phyloP scores from a whole-genome alignment of 2,113 vertebrate genomes.

The Sterna hirundo region DNA sequence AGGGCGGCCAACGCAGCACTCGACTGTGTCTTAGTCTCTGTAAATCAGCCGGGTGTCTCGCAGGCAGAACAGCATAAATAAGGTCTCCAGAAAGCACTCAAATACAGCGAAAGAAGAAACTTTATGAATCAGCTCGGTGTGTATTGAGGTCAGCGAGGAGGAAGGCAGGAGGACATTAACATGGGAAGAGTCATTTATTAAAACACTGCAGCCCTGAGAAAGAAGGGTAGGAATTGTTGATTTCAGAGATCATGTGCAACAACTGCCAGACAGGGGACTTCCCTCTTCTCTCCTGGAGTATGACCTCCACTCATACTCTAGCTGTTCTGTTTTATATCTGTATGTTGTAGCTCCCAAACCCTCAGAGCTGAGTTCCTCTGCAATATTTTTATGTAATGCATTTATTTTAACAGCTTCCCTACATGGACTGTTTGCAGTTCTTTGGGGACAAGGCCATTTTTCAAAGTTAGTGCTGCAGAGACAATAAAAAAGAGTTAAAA shows the following conservation, averaged over 20 bases:
- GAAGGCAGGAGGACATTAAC: slow-evolving; percentile 22
- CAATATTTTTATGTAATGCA: slow-evolving; percentile 40
- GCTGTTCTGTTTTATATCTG: slow-evolving; percentile 41
- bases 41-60: background rate
- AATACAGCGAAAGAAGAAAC: background rate
- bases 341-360: slow-evolving; percentile 1
- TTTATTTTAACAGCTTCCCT: slow-evolving; percentile 61
- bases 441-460: slow-evolving; percentile 57
- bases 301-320: background rate
- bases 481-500: slow-evolving; percentile 68
- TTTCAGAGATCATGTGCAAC: background rate
- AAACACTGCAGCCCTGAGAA: background rate
- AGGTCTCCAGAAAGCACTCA: slow-evolving; percentile 6
- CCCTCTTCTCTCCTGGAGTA: background rate
- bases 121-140: background rate
- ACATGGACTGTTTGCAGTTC: slow-evolving; percentile 37
- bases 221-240: background rate
- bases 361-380: background rate
- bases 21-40: background rate
- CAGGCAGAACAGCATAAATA: background rate
- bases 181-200: background rate
- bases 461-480: slow-evolving; percentile 62
- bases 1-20: background rate
- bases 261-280: background rate
- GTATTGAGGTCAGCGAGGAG: background rate